Evolutionary conservation across 2,797 vertebrate species (phyloP).

Genomic region (Buphagus erythrorhynchus): DNA sequence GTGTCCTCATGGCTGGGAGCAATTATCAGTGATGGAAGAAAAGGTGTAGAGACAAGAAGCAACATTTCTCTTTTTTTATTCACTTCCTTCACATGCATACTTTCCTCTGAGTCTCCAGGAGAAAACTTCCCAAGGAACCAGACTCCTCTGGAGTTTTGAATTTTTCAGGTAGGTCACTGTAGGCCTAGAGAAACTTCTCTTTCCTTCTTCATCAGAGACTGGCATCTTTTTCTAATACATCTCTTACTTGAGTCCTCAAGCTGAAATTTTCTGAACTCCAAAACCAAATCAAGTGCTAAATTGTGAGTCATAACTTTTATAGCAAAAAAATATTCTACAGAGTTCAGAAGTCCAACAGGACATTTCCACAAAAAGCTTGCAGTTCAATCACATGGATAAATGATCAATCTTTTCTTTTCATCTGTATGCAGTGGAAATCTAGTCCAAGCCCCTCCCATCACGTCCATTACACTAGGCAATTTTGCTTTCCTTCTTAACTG

Average conservation of each 20-base stretch:
- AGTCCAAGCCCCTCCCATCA: conserved; percentile 22
- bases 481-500: conserved; percentile 58
- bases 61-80: not conserved
- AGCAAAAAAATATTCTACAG: not conserved
- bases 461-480: conserved; percentile 2
- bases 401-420: not conserved
- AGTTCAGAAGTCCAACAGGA: not conserved
- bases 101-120: not conserved
- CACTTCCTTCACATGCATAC: not conserved
- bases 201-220: not conserved
- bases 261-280: conserved; percentile 8
- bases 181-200: not conserved
- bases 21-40: not conserved
- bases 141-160: not conserved
- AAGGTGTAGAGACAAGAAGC: not conserved
- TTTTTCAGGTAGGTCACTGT: not conserved
- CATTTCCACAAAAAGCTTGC: not conserved
- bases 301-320: not conserved
- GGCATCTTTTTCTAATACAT: not conserved
- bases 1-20: not conserved
- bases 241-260: not conserved
- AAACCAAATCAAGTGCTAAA: conserved; percentile 19
- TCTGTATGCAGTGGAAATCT: conserved; percentile 12
- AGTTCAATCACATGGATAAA: not conserved
- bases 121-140: not conserved